Conservation (phyloP, 2,113 vertebrate genomes). For the Dascyllus trimaculatus region DNA sequence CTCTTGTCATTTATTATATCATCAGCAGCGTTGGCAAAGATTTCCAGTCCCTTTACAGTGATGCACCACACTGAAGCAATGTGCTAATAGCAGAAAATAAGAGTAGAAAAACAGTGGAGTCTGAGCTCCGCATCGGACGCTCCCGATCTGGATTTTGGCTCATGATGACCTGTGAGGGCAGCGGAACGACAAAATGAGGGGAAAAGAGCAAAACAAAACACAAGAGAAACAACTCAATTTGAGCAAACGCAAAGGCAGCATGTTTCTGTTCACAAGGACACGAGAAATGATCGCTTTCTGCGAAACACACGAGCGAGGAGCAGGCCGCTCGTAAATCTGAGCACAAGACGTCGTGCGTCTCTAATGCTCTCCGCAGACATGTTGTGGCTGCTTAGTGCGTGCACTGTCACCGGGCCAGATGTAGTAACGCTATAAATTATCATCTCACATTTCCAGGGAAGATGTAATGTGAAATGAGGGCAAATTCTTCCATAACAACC, state of each 20-base stretch:
- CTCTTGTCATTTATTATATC: slow-evolving; percentile 71
- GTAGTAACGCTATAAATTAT: slow-evolving; percentile 71
- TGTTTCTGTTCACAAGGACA: slow-evolving; percentile 72
- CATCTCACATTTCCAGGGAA: slow-evolving; percentile 63
- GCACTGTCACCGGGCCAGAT: slow-evolving; percentile 71
- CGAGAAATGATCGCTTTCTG: slow-evolving; percentile 63
- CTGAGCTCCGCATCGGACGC: neutral
- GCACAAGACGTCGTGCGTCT: slow-evolving; percentile 51
- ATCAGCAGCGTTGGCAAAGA: slow-evolving; percentile 42
- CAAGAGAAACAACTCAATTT: slow-evolving; percentile 39
- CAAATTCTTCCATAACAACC: slow-evolving; percentile 18
- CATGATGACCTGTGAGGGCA: neutral
- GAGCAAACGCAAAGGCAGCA: slow-evolving; percentile 56
- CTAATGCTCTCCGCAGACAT: slow-evolving; percentile 80
- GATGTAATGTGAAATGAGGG: slow-evolving; percentile 41
- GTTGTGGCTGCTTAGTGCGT: slow-evolving; percentile 71
- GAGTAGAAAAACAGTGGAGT: neutral
- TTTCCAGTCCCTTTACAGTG: slow-evolving; percentile 27
- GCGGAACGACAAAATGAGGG: slow-evolving; percentile 21
- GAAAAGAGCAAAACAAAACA: slow-evolving; percentile 29
- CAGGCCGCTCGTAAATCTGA: slow-evolving; percentile 77
- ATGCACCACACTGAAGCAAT: slow-evolving; percentile 20
- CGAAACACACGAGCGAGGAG: slow-evolving; percentile 51
- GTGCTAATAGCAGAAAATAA: neutral
- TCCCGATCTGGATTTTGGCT: slow-evolving; percentile 4